Evolutionary conservation across 2,113 vertebrate genomes (phyloP).

Genomic region (Corydoras sp.): DNA sequence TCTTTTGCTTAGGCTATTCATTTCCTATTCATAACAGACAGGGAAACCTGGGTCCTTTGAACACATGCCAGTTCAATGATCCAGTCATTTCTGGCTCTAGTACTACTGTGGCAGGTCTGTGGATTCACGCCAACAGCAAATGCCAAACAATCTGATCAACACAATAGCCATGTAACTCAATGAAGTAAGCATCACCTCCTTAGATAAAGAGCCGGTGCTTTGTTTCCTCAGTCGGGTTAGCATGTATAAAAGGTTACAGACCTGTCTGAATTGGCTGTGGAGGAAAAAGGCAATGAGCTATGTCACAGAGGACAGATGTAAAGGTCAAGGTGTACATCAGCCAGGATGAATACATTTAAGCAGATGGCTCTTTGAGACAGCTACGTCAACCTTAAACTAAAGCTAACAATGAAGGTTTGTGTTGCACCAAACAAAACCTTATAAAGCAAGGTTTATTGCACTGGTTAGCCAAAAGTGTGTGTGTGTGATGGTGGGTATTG

Average conservation of each 20-base stretch:
- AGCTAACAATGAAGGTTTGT: neutral
- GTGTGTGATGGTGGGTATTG: too few species aligned
- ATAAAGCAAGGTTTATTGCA: too few species aligned
- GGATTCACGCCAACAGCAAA: neutral
- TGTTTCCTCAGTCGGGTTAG: constrained; percentile 23
- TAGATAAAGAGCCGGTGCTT: constrained; percentile 39
- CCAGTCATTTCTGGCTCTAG: neutral
- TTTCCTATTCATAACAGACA: constrained; percentile 17
- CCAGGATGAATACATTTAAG: constrained; percentile 10
- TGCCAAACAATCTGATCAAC: constrained; percentile 27
- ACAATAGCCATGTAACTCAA: constrained; percentile 48
- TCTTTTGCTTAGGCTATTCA: constrained; percentile 2
- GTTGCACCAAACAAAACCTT: neutral
- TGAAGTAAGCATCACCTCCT: constrained; percentile 29
- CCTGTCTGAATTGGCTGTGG: constrained; percentile 28
- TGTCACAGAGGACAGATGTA: constrained; percentile 38
- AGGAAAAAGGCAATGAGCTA: constrained; percentile 35
- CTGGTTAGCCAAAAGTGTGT: too few species aligned
- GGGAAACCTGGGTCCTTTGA: constrained; percentile 16
- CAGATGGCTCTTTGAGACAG: neutral
- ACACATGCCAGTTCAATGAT: constrained; percentile 2
- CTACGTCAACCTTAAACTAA: neutral
- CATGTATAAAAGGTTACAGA: constrained; percentile 42
- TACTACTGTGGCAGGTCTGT: neutral
- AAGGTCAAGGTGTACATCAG: constrained; percentile 35